Conservation (phyloP, 2,113 vertebrate species). For the Thinocorus orbignyianus region DNA sequence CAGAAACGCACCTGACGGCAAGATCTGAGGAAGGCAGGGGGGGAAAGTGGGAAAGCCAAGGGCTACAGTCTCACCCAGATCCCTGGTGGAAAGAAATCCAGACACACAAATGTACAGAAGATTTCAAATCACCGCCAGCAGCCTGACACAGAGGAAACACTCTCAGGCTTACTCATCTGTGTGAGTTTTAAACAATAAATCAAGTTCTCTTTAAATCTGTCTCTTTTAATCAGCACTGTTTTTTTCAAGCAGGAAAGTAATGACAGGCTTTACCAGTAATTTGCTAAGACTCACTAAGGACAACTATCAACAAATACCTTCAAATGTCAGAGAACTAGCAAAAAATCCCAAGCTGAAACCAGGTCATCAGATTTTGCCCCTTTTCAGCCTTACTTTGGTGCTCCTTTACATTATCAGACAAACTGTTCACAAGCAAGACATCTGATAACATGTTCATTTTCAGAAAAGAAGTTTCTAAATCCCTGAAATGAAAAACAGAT, state of each 20-base stretch:
- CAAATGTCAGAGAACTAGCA: neutral
- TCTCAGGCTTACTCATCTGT: neutral
- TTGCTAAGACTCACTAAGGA: neutral
- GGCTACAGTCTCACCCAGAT: fast-evolving
- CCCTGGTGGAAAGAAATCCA: neutral
- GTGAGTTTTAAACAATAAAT: neutral
- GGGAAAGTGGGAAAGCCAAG: neutral
- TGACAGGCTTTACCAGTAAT: neutral
- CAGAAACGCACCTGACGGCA: neutral
- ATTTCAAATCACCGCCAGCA: neutral
- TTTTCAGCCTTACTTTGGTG: neutral
- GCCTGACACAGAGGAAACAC: neutral
- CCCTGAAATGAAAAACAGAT: neutral
- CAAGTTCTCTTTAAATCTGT: neutral
- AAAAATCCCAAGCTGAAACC: neutral
- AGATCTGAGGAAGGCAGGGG: neutral
- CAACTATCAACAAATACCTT: neutral
- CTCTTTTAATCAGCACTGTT: neutral
- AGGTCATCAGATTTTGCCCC: neutral
- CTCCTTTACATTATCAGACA: neutral
- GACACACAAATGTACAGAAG: neutral
- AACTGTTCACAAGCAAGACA: neutral
- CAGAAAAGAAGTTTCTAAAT: neutral
- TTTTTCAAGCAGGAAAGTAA: neutral
- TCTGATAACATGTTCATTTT: fast-evolving